A percentile compares a stretch with the other conserved stretches of the same genome.
These are phyloP conservation scores for Trichopoda pennipes DNA, from an alignment of 2,888 invertebrate genomes.

Conservation along the genomic window DNA sequence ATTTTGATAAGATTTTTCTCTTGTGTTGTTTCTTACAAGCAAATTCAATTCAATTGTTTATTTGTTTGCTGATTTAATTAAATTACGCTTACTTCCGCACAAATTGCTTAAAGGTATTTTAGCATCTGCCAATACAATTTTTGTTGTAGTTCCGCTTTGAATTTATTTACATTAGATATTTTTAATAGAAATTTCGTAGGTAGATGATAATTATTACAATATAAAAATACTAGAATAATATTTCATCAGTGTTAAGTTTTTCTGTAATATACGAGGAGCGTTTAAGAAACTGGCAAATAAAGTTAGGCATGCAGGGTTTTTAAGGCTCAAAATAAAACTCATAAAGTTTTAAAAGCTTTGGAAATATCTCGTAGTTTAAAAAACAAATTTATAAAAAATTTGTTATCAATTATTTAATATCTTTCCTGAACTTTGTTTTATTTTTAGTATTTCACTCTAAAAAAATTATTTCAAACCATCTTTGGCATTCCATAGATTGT, in stretches of 20 bases:
- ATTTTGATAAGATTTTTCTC: not conserved
- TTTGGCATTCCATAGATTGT: constrained; percentile 65
- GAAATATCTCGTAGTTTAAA: too few species aligned
- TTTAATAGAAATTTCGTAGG: too few species aligned
- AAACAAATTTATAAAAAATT: too few species aligned
- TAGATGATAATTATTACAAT: too few species aligned
- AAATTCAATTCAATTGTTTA: constrained; percentile 8
- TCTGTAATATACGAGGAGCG: not conserved
- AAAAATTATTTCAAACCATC: constrained; percentile 25
- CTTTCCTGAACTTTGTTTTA: not conserved
- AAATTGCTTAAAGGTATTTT: constrained; percentile 22
- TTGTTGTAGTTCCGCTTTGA: constrained; percentile 43
- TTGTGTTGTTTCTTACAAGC: not conserved
- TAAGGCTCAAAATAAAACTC: too few species aligned
- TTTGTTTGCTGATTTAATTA: constrained; percentile 13
- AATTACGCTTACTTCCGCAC: constrained; percentile 39
- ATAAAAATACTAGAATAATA: not conserved
- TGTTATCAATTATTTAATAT: too few species aligned
- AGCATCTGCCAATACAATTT: constrained; percentile 39
- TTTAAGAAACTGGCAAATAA: too few species aligned
- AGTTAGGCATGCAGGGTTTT: too few species aligned
- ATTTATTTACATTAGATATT: not conserved
- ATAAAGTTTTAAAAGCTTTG: too few species aligned
- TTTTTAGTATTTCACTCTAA: constrained; percentile 27
- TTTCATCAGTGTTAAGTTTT: not conserved